A percentile compares a stretch with the other conserved stretches of the same genome.
phyloP scores from a whole-genome alignment of 2,797 vertebrate species.

The Potorous gilbertii region DNA sequence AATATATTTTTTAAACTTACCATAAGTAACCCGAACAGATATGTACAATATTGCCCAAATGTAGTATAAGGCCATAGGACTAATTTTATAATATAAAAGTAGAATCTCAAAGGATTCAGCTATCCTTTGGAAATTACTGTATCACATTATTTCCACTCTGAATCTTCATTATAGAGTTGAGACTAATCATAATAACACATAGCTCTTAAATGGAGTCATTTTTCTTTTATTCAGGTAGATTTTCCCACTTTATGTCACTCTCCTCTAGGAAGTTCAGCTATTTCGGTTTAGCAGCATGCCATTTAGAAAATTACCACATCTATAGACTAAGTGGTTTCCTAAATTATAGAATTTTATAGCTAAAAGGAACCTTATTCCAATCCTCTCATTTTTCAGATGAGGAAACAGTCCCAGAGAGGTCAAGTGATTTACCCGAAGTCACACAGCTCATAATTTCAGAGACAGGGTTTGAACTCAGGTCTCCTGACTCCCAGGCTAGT shows the following conservation, averaged over 20 bases:
- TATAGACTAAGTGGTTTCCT: constrained; percentile 20
- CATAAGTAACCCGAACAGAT: background rate
- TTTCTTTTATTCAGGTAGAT: background rate
- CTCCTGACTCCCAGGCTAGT: background rate
- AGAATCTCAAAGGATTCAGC: background rate
- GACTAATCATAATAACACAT: background rate
- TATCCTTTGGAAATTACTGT: background rate
- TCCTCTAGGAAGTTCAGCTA: background rate
- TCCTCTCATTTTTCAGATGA: background rate
- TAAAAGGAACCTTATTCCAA: background rate
- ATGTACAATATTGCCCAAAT: background rate
- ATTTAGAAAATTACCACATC: constrained; percentile 32
- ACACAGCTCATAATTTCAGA: background rate
- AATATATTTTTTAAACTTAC: background rate
- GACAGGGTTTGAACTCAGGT: background rate
- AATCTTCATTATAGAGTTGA: background rate
- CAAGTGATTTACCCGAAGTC: background rate
- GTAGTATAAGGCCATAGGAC: background rate
- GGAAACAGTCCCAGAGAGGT: background rate
- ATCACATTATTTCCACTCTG: background rate
- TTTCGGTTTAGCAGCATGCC: background rate
- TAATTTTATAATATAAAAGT: background rate
- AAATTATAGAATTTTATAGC: constrained; percentile 33
- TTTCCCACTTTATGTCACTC: background rate
- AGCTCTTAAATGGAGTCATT: background rate